phyloP scores from a whole-genome alignment of 2,888 invertebrate species.

The Cantharis nigra region DNA sequence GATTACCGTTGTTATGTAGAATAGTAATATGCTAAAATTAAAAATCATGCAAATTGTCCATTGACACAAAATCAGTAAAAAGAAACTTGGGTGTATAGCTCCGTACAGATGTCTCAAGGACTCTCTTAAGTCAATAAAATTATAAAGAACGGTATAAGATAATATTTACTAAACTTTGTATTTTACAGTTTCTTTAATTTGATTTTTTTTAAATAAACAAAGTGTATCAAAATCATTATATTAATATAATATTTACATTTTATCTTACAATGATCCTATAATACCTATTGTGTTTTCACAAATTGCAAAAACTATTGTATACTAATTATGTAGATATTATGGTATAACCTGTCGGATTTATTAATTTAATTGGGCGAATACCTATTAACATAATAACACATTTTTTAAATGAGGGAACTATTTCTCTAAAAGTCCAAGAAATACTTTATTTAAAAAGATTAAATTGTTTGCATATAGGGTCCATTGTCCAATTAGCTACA shows the following conservation, averaged over 20 bases:
- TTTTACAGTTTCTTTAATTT: too few species aligned
- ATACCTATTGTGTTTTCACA: neutral
- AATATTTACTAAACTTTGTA: too few species aligned
- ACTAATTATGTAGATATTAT: neutral
- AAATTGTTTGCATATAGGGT: conserved; percentile 15
- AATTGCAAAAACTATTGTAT: neutral
- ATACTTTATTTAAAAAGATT: conserved; percentile 4
- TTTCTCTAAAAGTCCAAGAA: neutral
- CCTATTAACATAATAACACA: conserved; percentile 1
- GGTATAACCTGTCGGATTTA: neutral
- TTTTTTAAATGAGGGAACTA: neutral
- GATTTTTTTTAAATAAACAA: too few species aligned
- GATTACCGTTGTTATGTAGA: too few species aligned
- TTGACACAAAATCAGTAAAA: too few species aligned
- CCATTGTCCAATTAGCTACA: conserved; percentile 5
- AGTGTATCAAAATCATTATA: too few species aligned
- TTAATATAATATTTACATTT: neutral
- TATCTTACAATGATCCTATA: neutral
- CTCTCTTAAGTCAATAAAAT: too few species aligned
- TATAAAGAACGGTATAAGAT: too few species aligned
- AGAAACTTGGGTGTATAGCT: too few species aligned
- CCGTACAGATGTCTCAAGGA: too few species aligned
- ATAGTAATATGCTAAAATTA: too few species aligned
- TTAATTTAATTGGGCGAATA: neutral
- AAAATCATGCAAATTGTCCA: too few species aligned